Percentiles rank a stretch among this genome's conserved stretches.
phyloP scores from a whole-genome alignment of 1,140 invertebrate genomes.

The Lasaia peninsularis region DNA sequence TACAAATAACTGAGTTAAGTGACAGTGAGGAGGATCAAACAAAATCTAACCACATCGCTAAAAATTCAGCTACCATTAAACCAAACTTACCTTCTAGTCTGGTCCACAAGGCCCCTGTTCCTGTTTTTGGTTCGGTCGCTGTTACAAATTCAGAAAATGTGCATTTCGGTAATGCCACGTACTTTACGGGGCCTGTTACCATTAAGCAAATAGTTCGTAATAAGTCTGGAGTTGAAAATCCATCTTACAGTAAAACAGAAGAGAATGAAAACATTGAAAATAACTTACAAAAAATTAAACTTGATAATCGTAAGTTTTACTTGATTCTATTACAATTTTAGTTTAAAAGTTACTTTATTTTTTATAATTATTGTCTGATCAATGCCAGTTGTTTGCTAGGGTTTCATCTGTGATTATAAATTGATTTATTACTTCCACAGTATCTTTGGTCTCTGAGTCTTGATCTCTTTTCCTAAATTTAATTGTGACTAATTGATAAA shows the following conservation, averaged over 20 bases:
- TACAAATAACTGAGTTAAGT: conserved; percentile 45
- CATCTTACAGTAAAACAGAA: conserved; percentile 42
- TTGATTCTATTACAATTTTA: no score
- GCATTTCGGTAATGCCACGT: conserved; percentile 62
- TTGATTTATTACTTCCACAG: no score
- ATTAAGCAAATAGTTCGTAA: conserved; percentile 56
- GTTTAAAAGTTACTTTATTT: no score
- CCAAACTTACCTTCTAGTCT: conserved; percentile 34
- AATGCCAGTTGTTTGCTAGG: no score
- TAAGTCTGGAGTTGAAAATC: conserved; percentile 52
- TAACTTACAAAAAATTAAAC: not conserved
- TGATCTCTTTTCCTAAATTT: no score
- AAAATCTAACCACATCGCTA: conserved; percentile 26
- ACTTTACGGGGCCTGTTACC: conserved; percentile 63
- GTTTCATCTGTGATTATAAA: no score
- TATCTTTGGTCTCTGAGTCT: no score
- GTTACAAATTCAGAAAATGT: conserved; percentile 57
- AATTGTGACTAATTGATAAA: no score
- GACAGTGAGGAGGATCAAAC: conserved; percentile 35
- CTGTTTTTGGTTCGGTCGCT: conserved; percentile 42
- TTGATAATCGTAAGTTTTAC: conserved; percentile 29
- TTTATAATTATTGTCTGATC: no score
- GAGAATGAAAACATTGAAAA: conserved; percentile 27
- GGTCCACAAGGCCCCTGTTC: conserved; percentile 32
- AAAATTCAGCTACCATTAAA: conserved; percentile 27